Evolutionary conservation across 2,797 vertebrate species (phyloP), one percentile per base, ranked within the genome.

Genomic region (Peromyscus eremicus): DNA sequence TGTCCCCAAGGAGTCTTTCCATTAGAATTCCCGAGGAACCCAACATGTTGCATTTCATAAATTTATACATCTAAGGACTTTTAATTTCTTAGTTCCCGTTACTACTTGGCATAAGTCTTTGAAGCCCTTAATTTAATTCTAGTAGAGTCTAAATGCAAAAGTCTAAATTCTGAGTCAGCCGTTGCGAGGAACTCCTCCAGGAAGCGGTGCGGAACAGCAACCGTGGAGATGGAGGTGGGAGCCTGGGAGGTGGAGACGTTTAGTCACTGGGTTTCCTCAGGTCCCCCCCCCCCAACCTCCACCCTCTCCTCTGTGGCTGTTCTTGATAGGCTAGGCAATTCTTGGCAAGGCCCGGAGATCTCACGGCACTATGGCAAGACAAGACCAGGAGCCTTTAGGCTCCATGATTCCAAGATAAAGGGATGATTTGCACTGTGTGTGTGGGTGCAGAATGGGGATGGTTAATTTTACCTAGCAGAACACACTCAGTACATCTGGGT

Each of bases 401-500:
- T 77, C 43, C 64, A 3, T 12, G 21, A 66, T 29, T n/a, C 75
- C 46, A 52, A 37, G 43, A 11, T 52, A 25, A 66, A 49, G 32
- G 21, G 4, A n/a, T 79, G 75, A 25, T 49, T 68, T 85, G 23
- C 13, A 7, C 62, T 27, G 7, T 10, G 40, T 25, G 49, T 37
- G 40, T 9, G 32, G 25, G 29, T 73, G 14, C n/a, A 43, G 68
- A 25, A 8, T 21, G 5, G 21, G 55, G 23, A 12, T 25, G n/a
- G n/a, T 8, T 60, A 60, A 16, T n/a, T 60, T 60, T 60, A 55
- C 55, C n/a, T 0, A 73, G 49, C 16, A 37, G 37, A 37, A 29
- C 5, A 25, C 7, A 19, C 0, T 0, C 16, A n/a, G 1, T 29
- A 25, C 17, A 16, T 87, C 49, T 19, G 9, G 49, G n/a, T 29